Evolutionary conservation across 2,888 invertebrate genomes (phyloP), one percentile per base, ranked within the genome.

Genomic region (Odontothrips loti): DNA sequence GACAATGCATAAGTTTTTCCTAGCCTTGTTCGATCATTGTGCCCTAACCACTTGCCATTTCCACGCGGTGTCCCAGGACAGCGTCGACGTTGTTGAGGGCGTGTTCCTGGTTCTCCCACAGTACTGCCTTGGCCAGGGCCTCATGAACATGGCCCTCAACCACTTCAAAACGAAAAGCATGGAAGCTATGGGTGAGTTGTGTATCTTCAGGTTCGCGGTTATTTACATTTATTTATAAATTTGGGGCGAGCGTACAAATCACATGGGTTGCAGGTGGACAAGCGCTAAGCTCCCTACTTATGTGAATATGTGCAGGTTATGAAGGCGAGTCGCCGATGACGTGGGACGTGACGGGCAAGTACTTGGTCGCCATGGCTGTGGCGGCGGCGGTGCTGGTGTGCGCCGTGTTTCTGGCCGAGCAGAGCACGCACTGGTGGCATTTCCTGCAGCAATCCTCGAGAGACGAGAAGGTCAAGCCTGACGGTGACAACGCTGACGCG

Each of bases 121-220:
- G 86, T 97, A 96, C 87, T 94, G 93, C 47, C 89, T 97, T n/a
- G 95, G 94, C 0, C 93, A 96, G 85, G 95, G 94, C 0, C 87
- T 96, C 79, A 83, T 84, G 83, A 84, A 84, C 75, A 81, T 84
- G 78, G 82, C 83, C 68, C 9, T 81, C 75, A 58, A 68, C 27
- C 81, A n/a, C 80, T 82, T 17, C 80, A 79, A 15, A 43, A 79
- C 15, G 15, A 58, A n/a, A 58, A 15, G 15, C 58, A 58, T 17
- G 58, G 34, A 43, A 43, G 34, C 34, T 43, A 43, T 43, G 34
- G 34, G 34, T 43, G 34, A 43, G 34, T 43, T n/a, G n/a, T n/a
- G n/a, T n/a, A n/a, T n/a, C n/a, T n/a, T n/a, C n/a, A n/a, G 34
- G 34, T 2, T 43, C 34, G 34, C 34, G 3, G 34, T 43, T 43